Conservation (phyloP, 1,140 invertebrate species). For the Physella acuta region DNA sequence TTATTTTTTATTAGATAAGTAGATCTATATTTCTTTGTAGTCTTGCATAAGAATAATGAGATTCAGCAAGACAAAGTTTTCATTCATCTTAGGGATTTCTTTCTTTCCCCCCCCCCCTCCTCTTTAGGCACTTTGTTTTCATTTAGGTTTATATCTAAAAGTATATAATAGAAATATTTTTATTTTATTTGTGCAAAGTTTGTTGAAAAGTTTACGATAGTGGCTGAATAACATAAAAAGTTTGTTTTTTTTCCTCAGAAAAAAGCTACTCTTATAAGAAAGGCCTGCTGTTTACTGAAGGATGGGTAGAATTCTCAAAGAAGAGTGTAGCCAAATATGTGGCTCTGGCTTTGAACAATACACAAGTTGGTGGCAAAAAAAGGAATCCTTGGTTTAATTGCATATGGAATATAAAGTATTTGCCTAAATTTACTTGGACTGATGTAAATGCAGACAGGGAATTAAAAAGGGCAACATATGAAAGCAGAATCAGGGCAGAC, state of each 20-base stretch:
- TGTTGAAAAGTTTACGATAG: conserved; percentile 51
- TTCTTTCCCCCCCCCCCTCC: no score
- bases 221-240: conserved; percentile 59
- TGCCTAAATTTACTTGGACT: conserved; percentile 90
- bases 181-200: conserved; percentile 42
- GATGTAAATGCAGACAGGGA: conserved; percentile 87
- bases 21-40: no score
- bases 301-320: conserved; percentile 93
- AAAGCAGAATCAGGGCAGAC: conserved; percentile 83
- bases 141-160: background rate
- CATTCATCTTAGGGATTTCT: no score
- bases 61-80: no score
- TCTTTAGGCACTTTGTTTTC: background rate
- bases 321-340: conserved; percentile 86
- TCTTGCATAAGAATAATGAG: no score
- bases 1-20: no score
- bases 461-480: conserved; percentile 86
- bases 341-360: conserved; percentile 79
- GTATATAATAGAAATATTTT: background rate
- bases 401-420: conserved; percentile 94
- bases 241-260: conserved; percentile 38
- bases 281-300: conserved; percentile 77
- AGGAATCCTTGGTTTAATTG: conserved; percentile 82
- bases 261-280: conserved; percentile 55
- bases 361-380: conserved; percentile 82